Conservation (phyloP, 1,140 invertebrate species). For the Aphaenogaster rudis region DNA sequence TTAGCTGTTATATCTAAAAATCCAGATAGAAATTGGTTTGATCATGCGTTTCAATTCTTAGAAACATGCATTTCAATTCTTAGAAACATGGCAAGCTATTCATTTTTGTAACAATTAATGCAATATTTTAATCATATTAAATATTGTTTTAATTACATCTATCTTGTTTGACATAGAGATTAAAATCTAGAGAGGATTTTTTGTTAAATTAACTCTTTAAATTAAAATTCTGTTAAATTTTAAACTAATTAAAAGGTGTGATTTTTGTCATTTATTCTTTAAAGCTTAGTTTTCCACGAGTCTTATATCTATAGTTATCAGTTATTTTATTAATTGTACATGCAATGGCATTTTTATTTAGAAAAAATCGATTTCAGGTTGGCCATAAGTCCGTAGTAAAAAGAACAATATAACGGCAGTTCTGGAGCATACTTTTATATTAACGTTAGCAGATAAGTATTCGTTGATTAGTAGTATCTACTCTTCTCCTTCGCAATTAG, state of each 20-base stretch:
- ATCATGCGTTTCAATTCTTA: slow-evolving; percentile 9
- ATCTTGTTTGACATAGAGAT: not conserved
- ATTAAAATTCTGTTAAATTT: slow-evolving; percentile 5
- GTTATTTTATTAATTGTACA: not conserved
- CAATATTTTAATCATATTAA: not conserved
- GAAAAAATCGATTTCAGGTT: not conserved
- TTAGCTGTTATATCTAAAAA: not conserved
- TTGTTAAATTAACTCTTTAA: not conserved
- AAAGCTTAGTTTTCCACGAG: not conserved
- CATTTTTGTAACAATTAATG: not conserved
- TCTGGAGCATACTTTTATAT: not conserved
- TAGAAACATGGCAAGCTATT: not conserved
- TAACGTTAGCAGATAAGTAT: not conserved
- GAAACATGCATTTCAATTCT: slow-evolving; percentile 18
- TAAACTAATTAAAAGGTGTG: not conserved
- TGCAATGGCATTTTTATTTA: not conserved
- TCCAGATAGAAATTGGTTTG: not conserved
- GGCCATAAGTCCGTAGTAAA: not conserved
- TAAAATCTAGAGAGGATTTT: not conserved
- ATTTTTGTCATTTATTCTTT: not conserved
- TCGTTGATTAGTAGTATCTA: not conserved
- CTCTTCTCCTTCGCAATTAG: not conserved
- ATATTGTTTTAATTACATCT: not conserved
- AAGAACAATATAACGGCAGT: not conserved
- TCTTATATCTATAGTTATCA: not conserved